phyloP scores from a whole-genome alignment of 2,797 vertebrate genomes.

The Morelia viridis region DNA sequence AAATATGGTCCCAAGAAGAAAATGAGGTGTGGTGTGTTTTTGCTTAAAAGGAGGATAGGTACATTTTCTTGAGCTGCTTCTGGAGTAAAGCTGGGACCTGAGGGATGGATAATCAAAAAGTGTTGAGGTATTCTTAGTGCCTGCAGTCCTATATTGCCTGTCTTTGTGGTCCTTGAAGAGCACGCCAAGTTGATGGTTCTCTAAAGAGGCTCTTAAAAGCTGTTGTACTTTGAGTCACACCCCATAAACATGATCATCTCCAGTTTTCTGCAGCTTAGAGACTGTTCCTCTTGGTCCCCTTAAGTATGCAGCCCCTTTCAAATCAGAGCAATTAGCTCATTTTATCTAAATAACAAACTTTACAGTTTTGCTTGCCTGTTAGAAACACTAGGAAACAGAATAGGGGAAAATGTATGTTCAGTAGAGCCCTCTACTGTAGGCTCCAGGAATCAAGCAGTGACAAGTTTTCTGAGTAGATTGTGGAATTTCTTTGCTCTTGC shows the following conservation, averaged over 20 bases:
- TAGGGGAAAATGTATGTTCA: conserved; percentile 12
- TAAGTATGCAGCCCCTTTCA: neutral
- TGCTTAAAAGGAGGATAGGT: neutral
- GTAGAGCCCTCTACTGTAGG: conserved; percentile 56
- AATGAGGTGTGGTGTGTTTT: conserved; percentile 23
- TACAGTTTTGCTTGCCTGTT: neutral
- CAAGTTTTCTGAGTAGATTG: neutral
- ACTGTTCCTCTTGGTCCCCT: neutral
- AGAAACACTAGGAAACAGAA: neutral
- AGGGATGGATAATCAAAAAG: neutral
- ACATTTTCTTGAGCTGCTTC: neutral
- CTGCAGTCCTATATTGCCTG: neutral
- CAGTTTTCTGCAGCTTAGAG: neutral
- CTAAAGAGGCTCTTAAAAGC: neutral
- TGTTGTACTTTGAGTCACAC: conserved; percentile 1
- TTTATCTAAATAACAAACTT: neutral
- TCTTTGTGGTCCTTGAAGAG: neutral
- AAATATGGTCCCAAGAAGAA: conserved; percentile 3
- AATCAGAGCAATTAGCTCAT: neutral
- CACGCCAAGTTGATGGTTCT: neutral
- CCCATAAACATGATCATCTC: neutral
- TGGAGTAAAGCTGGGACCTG: neutral
- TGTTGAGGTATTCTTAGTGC: conserved; percentile 17
- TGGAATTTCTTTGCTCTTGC: neutral
- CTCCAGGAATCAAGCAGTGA: neutral